Percentiles rank a stretch among this genome's conserved stretches.
These are phyloP conservation scores for Chloropsis cyanopogon DNA, from an alignment of 2,113 vertebrate species.

Conservation along the genomic window DNA sequence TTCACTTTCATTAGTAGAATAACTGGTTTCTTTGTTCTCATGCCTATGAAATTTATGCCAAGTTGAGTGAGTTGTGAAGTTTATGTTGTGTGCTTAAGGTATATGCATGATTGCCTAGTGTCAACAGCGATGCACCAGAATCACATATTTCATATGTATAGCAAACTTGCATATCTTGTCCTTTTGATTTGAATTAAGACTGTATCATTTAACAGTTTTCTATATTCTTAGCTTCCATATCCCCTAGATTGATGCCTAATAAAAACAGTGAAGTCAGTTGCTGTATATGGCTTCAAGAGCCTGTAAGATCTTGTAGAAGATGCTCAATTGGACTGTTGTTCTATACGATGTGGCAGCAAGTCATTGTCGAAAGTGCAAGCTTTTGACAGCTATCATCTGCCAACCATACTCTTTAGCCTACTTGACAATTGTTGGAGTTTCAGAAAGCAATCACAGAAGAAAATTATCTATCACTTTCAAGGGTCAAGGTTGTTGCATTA, in stretches of 20 bases:
- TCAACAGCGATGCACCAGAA: background rate
- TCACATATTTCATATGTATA: background rate
- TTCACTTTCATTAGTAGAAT: background rate
- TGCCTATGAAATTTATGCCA: background rate
- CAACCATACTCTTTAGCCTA: background rate
- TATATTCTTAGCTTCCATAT: background rate
- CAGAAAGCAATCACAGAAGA: slow-evolving; percentile 23
- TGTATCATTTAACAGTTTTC: background rate
- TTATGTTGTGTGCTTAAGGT: background rate
- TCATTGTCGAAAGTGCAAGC: slow-evolving; percentile 10
- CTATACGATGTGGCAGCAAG: background rate
- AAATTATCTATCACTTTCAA: background rate
- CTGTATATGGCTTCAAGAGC: background rate
- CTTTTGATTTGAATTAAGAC: background rate
- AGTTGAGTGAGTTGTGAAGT: background rate
- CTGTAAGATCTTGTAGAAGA: background rate
- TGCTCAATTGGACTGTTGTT: slow-evolving; percentile 1
- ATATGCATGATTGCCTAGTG: background rate
- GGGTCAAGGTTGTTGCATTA: slow-evolving; percentile 11
- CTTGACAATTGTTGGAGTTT: slow-evolving; percentile 29
- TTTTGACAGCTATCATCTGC: slow-evolving; percentile 10
- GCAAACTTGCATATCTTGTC: background rate
- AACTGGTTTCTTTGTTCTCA: background rate
- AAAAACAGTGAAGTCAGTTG: background rate
- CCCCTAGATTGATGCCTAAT: background rate